Conservation (phyloP, 2,797 vertebrate genomes). For the Calcarius lapponicus region DNA sequence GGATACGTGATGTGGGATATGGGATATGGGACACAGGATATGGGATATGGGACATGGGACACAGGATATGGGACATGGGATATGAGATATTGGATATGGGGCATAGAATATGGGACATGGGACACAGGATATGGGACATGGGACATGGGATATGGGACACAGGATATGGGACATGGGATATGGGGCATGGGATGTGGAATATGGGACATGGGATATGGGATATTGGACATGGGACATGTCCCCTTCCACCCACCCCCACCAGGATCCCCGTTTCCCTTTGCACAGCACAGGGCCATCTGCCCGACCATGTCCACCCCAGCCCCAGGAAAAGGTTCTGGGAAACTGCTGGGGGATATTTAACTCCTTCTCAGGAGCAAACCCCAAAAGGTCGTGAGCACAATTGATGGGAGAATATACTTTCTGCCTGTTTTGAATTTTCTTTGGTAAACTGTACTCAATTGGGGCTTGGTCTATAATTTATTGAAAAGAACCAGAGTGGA, state of each 20-base stretch:
- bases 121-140: accelerated
- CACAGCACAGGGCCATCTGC: not conserved
- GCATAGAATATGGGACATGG: accelerated
- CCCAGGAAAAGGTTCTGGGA: not conserved
- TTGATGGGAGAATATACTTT: not conserved
- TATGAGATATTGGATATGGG: accelerated
- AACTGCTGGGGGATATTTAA: not conserved
- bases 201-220: too few relatives aligned
- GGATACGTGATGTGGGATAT: accelerated
- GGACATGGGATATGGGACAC: accelerated
- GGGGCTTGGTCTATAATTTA: conserved; percentile 38
- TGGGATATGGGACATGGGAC: accelerated
- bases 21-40: accelerated
- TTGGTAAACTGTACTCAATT: not conserved
- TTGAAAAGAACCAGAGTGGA: conserved; percentile 64
- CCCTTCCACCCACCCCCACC: not conserved
- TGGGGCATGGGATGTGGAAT: accelerated
- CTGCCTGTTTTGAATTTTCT: conserved; percentile 34
- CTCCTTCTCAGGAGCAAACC: not conserved
- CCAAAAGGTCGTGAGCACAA: not conserved
- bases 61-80: accelerated
- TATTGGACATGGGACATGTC: accelerated
- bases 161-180: accelerated
- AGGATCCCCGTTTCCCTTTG: accelerated
- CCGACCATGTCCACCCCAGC: not conserved